Evolutionary conservation across 2,113 vertebrate species (phyloP), one percentile per base, ranked within the genome.

Genomic region (Hydrolagus affinis): DNA sequence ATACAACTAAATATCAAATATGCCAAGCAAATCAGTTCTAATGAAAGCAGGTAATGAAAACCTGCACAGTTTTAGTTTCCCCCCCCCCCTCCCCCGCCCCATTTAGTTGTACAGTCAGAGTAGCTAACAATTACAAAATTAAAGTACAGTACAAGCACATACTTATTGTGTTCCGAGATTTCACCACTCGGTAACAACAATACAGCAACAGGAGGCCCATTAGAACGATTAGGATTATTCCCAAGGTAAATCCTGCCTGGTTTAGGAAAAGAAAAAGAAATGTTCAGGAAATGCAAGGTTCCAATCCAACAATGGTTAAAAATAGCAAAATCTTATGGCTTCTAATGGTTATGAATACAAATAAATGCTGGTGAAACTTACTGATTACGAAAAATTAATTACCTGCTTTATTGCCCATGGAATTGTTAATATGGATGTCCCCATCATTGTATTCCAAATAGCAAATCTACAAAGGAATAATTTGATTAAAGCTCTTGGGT

Each of bases 391-490:
- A 70, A 72, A 87, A 86, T 71, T 30, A 85, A 86, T 90, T 90
- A 99, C 98, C 96, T 99, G 97, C 88, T 98, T 99, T 88, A 99
- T 95, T 85, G 96, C 97, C 97, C 97, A 99, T 1, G 98, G 98
- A 66, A 99, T 98, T 89, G 97, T 98, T 85, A 99, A 92, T 89
- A 99, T 98, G 25, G 98, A 99, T 4, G 98, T 99, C 25, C 97
- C 98, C 98, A 99, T 97, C 97, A 99, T 99, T n/a, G 97, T 99
- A 91, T 99, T 99, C 98, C 98, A 99, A 88, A 99, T 97, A 74
- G 97, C 96, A 91, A 99, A 99, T 90, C 98, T 99, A 89, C 69
- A 88, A 89, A 85, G 74, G 85, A 87, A 86, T 86, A 74, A 86
- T 44, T 44, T 44, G 44, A 44, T 44, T 44, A 44, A 44, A 3